Evolutionary conservation across 1,140 invertebrate genomes (phyloP).

Genomic region (Orchestia grillus): DNA sequence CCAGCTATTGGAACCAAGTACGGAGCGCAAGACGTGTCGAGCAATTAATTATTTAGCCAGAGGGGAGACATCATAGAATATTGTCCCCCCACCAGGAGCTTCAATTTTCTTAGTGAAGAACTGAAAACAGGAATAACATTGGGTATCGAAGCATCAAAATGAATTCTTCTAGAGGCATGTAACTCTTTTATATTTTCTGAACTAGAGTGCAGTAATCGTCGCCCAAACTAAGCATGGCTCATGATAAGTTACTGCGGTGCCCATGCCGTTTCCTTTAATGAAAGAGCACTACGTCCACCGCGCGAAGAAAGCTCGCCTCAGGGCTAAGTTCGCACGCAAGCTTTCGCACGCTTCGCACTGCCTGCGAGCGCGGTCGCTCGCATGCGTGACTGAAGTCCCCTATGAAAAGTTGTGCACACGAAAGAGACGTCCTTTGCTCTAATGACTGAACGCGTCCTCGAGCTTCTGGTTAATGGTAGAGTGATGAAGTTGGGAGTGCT

Average conservation of each 20-base stretch:
- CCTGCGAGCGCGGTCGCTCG: not conserved
- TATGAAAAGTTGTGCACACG: not conserved
- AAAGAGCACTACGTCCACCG: not conserved
- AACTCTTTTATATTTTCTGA: not conserved
- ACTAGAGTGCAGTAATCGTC: not conserved
- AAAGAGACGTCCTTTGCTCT: not conserved
- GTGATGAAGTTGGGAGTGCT: not conserved
- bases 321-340: not conserved
- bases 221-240: not conserved
- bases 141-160: not conserved
- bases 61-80: not conserved
- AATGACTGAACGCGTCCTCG: not conserved
- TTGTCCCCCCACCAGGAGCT: not conserved
- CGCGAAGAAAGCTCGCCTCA: not conserved
- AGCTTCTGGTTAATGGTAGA: not conserved
- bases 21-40: not conserved
- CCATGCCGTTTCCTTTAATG: not conserved
- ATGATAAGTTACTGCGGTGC: not conserved
- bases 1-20: not conserved
- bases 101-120: not conserved
- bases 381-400: not conserved
- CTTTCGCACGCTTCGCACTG: not conserved
- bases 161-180: not conserved
- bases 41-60: not conserved
- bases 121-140: not conserved